Evolutionary conservation across 2,113 vertebrate genomes (phyloP), one percentile per base, ranked within the genome.

Genomic region (Salvelinus alpinus): DNA sequence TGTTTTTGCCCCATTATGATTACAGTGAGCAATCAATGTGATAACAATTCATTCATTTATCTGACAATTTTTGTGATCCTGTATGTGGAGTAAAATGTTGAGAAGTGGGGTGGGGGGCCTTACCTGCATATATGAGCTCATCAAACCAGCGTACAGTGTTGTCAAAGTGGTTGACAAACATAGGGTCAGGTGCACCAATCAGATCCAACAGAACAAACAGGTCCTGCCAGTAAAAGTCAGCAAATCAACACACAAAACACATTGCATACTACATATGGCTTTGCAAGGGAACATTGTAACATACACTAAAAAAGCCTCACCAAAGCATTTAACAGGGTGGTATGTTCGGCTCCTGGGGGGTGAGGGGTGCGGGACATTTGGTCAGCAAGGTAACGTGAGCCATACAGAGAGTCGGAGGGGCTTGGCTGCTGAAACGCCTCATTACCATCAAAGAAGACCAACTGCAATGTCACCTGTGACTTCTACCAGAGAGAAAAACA

Each of bases 151-250:
- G 88, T 60, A 84, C 81, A 0, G 92, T 94, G 62, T 70, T 81
- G 9, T 88, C 65, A 31, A 94, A 94, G 82, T 94, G 93, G 70
- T 90, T 94, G 76, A 93, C 88, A 74, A 94, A 92, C 44, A 87
- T 71, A 0, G 91, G 94, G 3, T 79, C 66, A 0, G 48, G 79
- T 1, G 87, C 91, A 1, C 94, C 94, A 75, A 94, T 87, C 29
- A 94, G 90, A 66, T 94, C 93, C 73, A 94, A 86, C 18, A 94
- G 89, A 75, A 94, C 70, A 77, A 94, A 92, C 62, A 94, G 84
- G 72, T 89, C 93, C 94, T 94, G 69, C n/a, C 16, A 62, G 78
- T 20, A 16, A 54, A 70, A 22, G 27, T n/a, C 2, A 31, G 11
- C 16, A 2, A 7, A 24, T 71, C 57, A n/a, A 48, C 22, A 75